Base-by-base conservation (phyloP, 2,888 invertebrate species). In the Agonopterix subpropinquella region DNA sequence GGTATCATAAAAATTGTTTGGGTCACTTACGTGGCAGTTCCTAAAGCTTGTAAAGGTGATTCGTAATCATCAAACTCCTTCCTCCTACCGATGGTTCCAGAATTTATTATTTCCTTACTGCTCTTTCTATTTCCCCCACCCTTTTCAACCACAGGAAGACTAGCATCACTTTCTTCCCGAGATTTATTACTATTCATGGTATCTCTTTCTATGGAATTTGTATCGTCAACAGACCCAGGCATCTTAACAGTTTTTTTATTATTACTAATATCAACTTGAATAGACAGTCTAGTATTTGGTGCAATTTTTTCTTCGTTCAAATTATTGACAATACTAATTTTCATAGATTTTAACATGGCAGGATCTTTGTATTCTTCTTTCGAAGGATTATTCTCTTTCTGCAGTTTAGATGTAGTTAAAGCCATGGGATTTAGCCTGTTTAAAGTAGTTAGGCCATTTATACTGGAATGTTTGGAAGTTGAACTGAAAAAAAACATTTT, bases 21-120 rank as follows among this genome's bases (percentile, higher is more conserved):
- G 28, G 28, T 5, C 5, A 78, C 83, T 84, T 77, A 84, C 84
- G 65, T 70, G 47, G 65, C 71, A 47, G 57, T 58, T 49, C 67
- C 73, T 59, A 87, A 73, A 15, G 86, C 76, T 53, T 79, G 78
- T 36, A 88, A 58, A 28, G 88, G 88, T 7, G 88, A 88, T 65
- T 69, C 72, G 53, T 88, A 88, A 60, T 88, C 87, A 55, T 75
- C 67, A 1, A 57, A 47, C n/a, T 58, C 60, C 4, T 50, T 55
- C 13, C 44, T 56, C 11, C 44, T 56, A 48, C 48, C 35, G 13
- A 53, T 28, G 7, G 28, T 37, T 52, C 46, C 39, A 47, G 51
- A 42, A 39, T 51, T 52, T 41, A 43, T 49, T 47, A 45, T 61
- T 49, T 45, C 49, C 44, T 18, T 50, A 44, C 54, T 55, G 43